phyloP scores from a whole-genome alignment of 2,797 vertebrate genomes.

The Propithecus deckenii region DNA sequence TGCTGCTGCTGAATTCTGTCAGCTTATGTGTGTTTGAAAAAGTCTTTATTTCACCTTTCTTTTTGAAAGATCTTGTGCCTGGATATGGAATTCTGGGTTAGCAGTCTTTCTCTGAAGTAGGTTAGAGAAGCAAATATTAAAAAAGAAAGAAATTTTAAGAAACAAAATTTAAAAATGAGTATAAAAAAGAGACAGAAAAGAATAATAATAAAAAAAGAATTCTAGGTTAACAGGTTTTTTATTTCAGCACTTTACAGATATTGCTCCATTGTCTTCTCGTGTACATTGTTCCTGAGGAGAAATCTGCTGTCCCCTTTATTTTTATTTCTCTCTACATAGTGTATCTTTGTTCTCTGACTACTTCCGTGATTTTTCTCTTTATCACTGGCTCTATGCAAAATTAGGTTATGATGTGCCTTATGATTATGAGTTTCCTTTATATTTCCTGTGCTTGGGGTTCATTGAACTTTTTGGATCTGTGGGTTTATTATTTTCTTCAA shows the following conservation, averaged over 20 bases:
- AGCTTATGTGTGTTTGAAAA: neutral
- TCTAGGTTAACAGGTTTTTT: neutral
- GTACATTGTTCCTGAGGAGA: neutral
- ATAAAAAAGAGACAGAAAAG: neutral
- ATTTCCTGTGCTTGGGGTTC: neutral
- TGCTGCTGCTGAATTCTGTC: neutral
- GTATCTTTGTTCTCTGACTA: neutral
- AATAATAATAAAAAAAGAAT: neutral
- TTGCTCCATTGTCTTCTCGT: neutral
- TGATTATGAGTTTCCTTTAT: neutral
- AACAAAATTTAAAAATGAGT: neutral
- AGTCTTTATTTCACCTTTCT: neutral
- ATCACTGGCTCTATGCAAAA: neutral
- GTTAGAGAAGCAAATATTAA: too few species aligned
- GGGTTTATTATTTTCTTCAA: neutral
- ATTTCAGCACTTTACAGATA: neutral
- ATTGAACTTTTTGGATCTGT: neutral
- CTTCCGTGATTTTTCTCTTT: neutral
- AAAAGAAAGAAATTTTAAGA: too few species aligned
- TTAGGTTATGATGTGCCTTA: neutral
- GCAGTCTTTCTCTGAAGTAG: too few species aligned
- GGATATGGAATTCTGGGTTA: neutral
- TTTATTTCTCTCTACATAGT: neutral
- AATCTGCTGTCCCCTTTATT: neutral
- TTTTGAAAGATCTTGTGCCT: conserved; percentile 7